Percentiles rank a stretch among this genome's conserved stretches.
These are phyloP conservation scores for Zaprionus vittiger DNA, from an alignment of 1,140 invertebrate species.

Conservation along the genomic window DNA sequence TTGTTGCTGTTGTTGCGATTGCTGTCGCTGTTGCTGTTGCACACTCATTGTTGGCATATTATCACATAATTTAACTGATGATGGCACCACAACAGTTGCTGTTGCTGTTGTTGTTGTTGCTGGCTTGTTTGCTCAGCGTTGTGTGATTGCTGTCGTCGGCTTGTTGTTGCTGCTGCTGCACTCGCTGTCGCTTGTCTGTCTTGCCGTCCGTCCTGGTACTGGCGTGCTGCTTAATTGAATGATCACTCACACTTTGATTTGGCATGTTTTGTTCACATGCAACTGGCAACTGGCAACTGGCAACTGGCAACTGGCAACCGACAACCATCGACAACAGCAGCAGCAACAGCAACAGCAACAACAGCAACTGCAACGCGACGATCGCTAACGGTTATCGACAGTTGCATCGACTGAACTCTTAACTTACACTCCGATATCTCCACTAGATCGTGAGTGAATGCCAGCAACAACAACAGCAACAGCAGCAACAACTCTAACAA, in stretches of 20 bases:
- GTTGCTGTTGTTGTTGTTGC: conserved; percentile 17
- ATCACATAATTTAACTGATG: conserved; percentile 83
- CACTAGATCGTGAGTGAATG: conserved; percentile 46
- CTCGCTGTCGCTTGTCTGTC: conserved; percentile 16
- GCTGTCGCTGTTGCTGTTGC: conserved; percentile 58
- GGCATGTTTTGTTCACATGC: conserved; percentile 65
- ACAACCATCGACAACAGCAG: not conserved
- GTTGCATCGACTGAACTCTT: conserved; percentile 44
- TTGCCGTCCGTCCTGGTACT: conserved; percentile 29
- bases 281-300: conserved; percentile 13
- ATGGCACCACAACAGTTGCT: conserved; percentile 61
- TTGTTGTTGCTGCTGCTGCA: conserved; percentile 31
- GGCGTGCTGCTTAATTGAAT: conserved; percentile 79
- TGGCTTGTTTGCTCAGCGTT: conserved; percentile 52
- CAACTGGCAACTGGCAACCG: conserved; percentile 20
- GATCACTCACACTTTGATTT: conserved; percentile 82
- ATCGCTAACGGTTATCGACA: conserved; percentile 57
- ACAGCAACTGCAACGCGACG: conserved; percentile 25
- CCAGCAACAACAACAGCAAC: conserved; percentile 27
- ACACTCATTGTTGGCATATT: conserved; percentile 82
- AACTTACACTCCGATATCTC: conserved; percentile 43
- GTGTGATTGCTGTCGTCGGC: conserved; percentile 61
- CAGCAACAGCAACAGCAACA: not conserved
- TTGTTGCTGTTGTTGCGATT: conserved; percentile 30
- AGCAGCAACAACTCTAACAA: conserved; percentile 12